These are phyloP conservation scores for Teleogryllus occipitalis DNA, from an alignment of 1,140 invertebrate genomes.

Conservation along the genomic window DNA sequence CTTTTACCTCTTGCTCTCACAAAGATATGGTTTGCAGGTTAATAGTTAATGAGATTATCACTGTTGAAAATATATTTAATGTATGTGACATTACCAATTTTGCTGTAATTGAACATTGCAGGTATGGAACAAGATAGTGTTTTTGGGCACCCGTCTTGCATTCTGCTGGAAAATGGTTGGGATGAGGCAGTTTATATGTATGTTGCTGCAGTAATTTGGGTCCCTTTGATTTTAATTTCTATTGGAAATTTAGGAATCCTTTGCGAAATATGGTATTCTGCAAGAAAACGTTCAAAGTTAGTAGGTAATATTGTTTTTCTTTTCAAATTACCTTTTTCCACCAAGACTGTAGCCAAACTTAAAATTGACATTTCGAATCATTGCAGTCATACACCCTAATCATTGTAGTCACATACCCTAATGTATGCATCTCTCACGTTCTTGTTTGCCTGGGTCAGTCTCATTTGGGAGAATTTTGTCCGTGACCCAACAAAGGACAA, in stretches of 20 bases:
- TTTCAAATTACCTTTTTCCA: too few species aligned
- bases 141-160: background rate
- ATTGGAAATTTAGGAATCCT: constrained; percentile 1
- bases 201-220: background rate
- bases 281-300: background rate
- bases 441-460: too few species aligned
- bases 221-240: background rate
- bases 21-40: background rate
- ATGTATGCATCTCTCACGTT: too few species aligned
- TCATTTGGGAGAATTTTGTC: too few species aligned
- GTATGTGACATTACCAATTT: background rate
- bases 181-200: background rate
- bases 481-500: too few species aligned
- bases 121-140: constrained; percentile 4
- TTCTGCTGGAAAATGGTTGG: background rate
- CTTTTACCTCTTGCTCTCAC: background rate
- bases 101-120: background rate
- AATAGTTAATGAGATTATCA: background rate
- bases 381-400: too few species aligned
- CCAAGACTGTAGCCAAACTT: too few species aligned
- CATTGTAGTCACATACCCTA: too few species aligned
- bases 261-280: background rate
- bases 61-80: too few species aligned
- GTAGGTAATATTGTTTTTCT: background rate
- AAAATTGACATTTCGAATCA: too few species aligned